phyloP scores from a whole-genome alignment of 2,888 invertebrate genomes.

The Pheosia gnoma region DNA sequence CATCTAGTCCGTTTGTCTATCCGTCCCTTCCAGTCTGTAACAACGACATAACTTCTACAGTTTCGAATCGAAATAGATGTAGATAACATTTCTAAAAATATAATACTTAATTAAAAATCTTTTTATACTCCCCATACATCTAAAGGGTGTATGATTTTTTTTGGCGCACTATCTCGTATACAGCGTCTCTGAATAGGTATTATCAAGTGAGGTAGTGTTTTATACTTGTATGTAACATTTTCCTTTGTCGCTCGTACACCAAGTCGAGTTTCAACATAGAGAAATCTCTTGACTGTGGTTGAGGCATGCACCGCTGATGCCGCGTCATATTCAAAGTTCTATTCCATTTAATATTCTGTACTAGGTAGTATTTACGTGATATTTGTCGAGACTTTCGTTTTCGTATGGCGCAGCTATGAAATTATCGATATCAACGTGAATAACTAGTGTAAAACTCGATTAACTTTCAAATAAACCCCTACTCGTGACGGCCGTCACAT shows the following conservation, averaged over 20 bases:
- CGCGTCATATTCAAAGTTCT: conserved; percentile 14
- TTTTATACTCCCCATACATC: too few species aligned
- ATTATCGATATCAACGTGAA: conserved; percentile 9
- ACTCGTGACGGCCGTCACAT: conserved; percentile 6
- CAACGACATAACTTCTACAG: too few species aligned
- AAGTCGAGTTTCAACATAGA: conserved; percentile 8
- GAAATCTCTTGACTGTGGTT: conserved; percentile 6
- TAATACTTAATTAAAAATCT: too few species aligned
- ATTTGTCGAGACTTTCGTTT: conserved; percentile 12
- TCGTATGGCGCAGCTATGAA: conserved; percentile 11
- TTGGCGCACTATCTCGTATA: too few species aligned
- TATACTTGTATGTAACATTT: too few species aligned
- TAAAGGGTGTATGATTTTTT: too few species aligned
- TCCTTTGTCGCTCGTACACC: conserved; percentile 5
- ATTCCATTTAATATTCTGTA: conserved; percentile 13
- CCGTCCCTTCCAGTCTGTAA: too few species aligned
- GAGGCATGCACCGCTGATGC: conserved; percentile 8
- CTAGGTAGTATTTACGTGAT: conserved; percentile 11
- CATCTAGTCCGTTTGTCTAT: too few species aligned
- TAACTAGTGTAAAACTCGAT: conserved; percentile 14
- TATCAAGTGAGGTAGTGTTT: too few species aligned
- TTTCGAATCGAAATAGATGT: too few species aligned
- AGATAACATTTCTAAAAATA: too few species aligned
- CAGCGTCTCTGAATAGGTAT: too few species aligned
- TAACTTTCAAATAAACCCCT: conserved; percentile 18